These are phyloP conservation scores for Elaphurus davidianus DNA, from an alignment of 2,113 vertebrate species.

Conservation along the genomic window DNA sequence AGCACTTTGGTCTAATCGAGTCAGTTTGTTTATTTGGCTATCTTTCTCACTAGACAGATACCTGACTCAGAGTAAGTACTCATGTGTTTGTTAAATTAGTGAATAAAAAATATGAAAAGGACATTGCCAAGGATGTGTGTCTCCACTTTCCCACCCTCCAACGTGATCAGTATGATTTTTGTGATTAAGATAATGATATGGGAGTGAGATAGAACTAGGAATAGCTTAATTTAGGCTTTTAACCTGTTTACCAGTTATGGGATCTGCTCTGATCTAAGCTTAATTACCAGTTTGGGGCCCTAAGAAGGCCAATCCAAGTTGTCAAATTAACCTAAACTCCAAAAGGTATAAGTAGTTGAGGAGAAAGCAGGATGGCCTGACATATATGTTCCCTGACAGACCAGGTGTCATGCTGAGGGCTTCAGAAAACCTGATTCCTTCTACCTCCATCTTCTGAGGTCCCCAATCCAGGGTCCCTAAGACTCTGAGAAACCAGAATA, in stretches of 20 bases:
- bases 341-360: not conserved
- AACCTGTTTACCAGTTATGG: not conserved
- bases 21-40: not conserved
- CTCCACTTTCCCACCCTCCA: not conserved
- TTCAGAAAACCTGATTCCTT: not conserved
- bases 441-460: not conserved
- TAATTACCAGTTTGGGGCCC: not conserved
- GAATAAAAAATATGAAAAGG: not conserved
- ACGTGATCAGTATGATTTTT: not conserved
- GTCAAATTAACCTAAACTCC: not conserved
- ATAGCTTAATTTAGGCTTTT: not conserved
- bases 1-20: not conserved
- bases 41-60: not conserved
- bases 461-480: not conserved
- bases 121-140: not conserved
- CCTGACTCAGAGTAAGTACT: not conserved
- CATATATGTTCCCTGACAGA: not conserved
- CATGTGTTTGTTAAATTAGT: constrained; percentile 39
- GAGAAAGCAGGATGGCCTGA: not conserved
- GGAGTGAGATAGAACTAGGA: not conserved
- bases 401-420: not conserved
- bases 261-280: not conserved
- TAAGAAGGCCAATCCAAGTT: not conserved
- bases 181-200: not conserved
- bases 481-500: not conserved